Conservation (phyloP, 1,140 invertebrate species). For the Eciton burchellii region DNA sequence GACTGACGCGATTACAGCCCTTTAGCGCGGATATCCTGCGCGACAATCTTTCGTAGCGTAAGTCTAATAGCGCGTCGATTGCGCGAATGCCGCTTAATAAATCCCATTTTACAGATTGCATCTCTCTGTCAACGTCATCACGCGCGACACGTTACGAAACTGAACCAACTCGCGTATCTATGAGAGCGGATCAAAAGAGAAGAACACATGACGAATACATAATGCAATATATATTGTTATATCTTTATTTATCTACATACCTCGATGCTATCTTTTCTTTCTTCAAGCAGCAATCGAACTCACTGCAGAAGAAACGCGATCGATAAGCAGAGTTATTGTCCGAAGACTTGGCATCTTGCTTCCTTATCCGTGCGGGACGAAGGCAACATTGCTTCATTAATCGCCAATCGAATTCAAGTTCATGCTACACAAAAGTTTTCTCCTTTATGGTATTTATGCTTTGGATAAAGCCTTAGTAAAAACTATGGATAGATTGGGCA, state of each 20-base stretch:
- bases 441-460: no score
- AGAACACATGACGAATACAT: background rate
- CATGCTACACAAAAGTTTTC: no score
- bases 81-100: constrained; percentile 47
- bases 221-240: background rate
- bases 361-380: no score
- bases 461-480: no score
- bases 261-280: background rate
- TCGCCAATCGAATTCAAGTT: no score
- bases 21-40: constrained; percentile 21
- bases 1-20: constrained; percentile 45
- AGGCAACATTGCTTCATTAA: no score
- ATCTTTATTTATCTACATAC: background rate
- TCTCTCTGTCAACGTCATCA: constrained; percentile 15
- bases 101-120: constrained; percentile 32
- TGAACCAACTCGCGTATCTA: background rate
- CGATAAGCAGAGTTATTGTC: no score
- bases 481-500: no score
- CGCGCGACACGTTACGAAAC: background rate
- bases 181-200: background rate
- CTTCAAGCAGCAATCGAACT: constrained; percentile 12
- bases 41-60: constrained; percentile 34
- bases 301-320: background rate
- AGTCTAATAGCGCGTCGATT: constrained; percentile 43
- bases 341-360: no score